Base-by-base conservation (phyloP, 2,888 invertebrate species). In the Saturnia pavonia region DNA sequence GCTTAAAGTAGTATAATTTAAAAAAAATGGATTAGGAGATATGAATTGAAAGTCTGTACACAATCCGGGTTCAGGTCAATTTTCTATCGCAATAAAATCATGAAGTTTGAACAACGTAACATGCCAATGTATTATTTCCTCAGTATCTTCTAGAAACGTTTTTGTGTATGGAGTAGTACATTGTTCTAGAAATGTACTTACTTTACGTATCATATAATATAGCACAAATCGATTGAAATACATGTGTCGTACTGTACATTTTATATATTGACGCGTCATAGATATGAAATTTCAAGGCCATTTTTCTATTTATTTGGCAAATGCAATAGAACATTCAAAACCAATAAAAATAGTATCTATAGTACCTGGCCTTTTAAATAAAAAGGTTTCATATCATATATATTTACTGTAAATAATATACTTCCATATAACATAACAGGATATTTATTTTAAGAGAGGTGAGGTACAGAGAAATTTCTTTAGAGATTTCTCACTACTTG, bases 271-370 rank as follows among this genome's bases (percentile, higher is more conserved):
- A 65, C 40, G n/a, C 40, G 19, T n/a, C n/a, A n/a, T n/a, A n/a
- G 25, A 60, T n/a, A 19, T 65, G 16, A 14, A 14, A 40, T 40
- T 65, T 40, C 40, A 65, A 65, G 65, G 65, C 11, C 65, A 40
- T 40, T 40, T 65, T 65, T 40, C 19, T 40, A 65, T 65, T 65
- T 65, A 60, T 27, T 27, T 60, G 57, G 14, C 57, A 27, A 60
- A 60, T 27, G 57, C 27, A 14, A 60, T 11, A 54, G 11, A 8
- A 14, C 14, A 12, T 27, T 25, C 25, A 14, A 27, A 60, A 25
- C 11, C 11, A 25, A 27, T 60, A 60, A 27, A 60, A 27, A 14
- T 11, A 14, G 2, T 60, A 27, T 22, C n/a, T 22, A 11, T n/a
- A 11, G 22, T 22, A 54, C 43, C 43, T 12, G 9, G 19, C n/a